These are phyloP conservation scores for Ceramica pisi DNA, from an alignment of 2,888 invertebrate genomes.

Conservation along the genomic window DNA sequence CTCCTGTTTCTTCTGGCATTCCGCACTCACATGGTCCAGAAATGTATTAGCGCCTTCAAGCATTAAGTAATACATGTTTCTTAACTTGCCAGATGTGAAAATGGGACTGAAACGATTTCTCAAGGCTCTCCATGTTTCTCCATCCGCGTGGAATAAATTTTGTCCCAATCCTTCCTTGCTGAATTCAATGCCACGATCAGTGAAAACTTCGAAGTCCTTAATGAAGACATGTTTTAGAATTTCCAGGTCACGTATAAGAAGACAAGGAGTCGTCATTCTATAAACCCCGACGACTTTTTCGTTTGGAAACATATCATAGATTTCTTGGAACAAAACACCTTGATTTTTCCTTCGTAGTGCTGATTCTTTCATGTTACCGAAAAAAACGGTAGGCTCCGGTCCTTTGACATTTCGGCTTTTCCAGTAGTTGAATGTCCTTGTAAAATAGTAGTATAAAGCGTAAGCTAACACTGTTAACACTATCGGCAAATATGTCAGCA, in stretches of 20 bases:
- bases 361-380: constrained; percentile 74
- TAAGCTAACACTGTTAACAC: constrained; percentile 39
- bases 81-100: constrained; percentile 79
- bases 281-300: constrained; percentile 80
- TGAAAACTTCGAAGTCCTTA: constrained; percentile 78
- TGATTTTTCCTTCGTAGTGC: constrained; percentile 29
- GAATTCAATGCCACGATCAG: constrained; percentile 75
- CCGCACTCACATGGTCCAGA: constrained; percentile 61
- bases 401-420: constrained; percentile 70
- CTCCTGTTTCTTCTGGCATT: constrained; percentile 59
- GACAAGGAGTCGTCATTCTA: constrained; percentile 73
- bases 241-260: constrained; percentile 79
- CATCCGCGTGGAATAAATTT: constrained; percentile 77
- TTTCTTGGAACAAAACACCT: constrained; percentile 31
- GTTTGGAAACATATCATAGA: constrained; percentile 67
- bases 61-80: constrained; percentile 77
- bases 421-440: constrained; percentile 77
- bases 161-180: constrained; percentile 73
- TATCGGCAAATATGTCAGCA: constrained; percentile 29
- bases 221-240: constrained; percentile 77
- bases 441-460: constrained; percentile 71
- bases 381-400: constrained; percentile 71
- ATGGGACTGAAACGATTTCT: constrained; percentile 75
- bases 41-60: constrained; percentile 71
- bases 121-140: constrained; percentile 75